A percentile compares a stretch with the other conserved stretches of the same genome.
Evolutionary conservation across 2,797 vertebrate genomes (phyloP).

Genomic region (Sebastes minor): DNA sequence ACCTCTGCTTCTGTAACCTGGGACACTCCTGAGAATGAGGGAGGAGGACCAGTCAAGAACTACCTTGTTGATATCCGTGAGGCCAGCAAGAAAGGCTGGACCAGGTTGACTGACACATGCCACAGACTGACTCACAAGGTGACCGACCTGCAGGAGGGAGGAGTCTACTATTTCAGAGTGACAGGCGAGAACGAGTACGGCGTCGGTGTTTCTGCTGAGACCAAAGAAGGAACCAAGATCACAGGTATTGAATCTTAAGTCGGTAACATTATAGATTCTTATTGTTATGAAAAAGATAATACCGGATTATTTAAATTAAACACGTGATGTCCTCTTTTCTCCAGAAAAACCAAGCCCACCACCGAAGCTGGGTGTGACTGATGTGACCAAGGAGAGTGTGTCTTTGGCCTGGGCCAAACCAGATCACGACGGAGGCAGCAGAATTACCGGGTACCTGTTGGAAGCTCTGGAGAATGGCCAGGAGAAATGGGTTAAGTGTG

Average conservation of each 20-base stretch:
- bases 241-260: constrained; percentile 87
- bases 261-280: neutral
- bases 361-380: constrained; percentile 92
- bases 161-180: constrained; percentile 95
- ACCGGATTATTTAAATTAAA: neutral
- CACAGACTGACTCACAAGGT: constrained; percentile 94
- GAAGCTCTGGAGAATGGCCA: constrained; percentile 96
- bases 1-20: constrained; percentile 91
- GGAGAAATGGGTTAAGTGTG: constrained; percentile 96
- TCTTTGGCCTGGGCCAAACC: constrained; percentile 94
- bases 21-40: constrained; percentile 98
- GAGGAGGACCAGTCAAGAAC: constrained; percentile 96
- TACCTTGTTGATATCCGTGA: constrained; percentile 96
- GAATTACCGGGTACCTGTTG: constrained; percentile 90
- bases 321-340: constrained; percentile 29
- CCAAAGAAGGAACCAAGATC: constrained; percentile 95
- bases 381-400: constrained; percentile 92
- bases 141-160: constrained; percentile 90
- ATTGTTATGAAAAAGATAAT: neutral
- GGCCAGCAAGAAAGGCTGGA: constrained; percentile 98
- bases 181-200: constrained; percentile 97
- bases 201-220: constrained; percentile 89
- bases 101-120: constrained; percentile 92
- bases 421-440: constrained; percentile 97
- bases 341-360: constrained; percentile 98